Percentiles rank a stretch among this genome's conserved stretches.
phyloP scores from a whole-genome alignment of 2,797 vertebrate species.

The Fundulus diaphanus region DNA sequence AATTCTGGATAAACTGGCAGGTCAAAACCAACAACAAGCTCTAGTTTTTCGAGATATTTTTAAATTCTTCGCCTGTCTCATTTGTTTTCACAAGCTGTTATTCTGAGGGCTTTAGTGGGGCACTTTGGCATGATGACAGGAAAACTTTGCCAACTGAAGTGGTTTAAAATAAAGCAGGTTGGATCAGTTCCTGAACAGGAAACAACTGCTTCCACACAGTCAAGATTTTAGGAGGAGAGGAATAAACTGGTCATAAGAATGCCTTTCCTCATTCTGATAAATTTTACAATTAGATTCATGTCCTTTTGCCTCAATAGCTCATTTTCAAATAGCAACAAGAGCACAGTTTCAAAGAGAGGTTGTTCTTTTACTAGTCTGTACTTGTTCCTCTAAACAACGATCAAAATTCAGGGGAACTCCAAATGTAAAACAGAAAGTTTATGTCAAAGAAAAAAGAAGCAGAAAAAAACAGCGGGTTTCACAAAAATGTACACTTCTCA shows the following conservation, averaged over 20 bases:
- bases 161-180: neutral
- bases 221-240: neutral
- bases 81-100: neutral
- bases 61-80: neutral
- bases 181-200: neutral
- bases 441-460: too few species aligned
- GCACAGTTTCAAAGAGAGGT: neutral
- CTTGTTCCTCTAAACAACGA: neutral
- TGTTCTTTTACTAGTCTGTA: neutral
- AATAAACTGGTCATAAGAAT: neutral
- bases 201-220: neutral
- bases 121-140: neutral
- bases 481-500: too few species aligned
- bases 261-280: neutral
- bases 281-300: neutral
- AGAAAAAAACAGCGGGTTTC: neutral
- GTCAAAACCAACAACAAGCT: neutral
- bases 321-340: neutral
- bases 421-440: constrained; percentile 10
- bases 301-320: neutral
- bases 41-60: neutral
- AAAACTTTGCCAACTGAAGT: neutral
- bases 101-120: neutral
- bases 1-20: neutral
- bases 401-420: constrained; percentile 25